Percentiles rank a stretch among this genome's conserved stretches.
Evolutionary conservation across 2,113 vertebrate species (phyloP).

Genomic region (Galbula dea): DNA sequence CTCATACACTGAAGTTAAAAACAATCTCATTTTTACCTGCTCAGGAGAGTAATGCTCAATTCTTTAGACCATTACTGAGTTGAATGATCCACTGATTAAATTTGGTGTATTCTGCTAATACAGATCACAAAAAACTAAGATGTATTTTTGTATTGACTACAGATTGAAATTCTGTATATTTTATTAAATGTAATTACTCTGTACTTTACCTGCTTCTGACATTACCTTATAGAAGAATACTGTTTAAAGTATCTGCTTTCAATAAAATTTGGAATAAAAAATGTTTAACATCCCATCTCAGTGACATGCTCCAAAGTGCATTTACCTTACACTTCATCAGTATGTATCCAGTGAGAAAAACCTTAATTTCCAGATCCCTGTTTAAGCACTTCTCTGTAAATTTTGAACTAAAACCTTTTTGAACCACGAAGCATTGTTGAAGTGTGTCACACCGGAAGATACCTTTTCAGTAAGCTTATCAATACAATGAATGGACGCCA

Average conservation of each 20-base stretch:
- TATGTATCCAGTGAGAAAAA: neutral
- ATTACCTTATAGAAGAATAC: neutral
- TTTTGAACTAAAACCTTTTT: neutral
- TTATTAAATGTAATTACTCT: neutral
- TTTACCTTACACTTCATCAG: neutral
- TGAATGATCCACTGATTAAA: slow-evolving; percentile 13
- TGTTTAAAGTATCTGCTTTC: neutral
- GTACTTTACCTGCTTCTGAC: neutral
- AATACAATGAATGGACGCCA: neutral
- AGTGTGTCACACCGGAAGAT: neutral
- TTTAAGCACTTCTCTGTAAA: neutral
- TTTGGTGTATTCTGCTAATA: slow-evolving; percentile 38
- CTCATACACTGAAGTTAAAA: slow-evolving; percentile 25
- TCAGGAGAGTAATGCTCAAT: neutral
- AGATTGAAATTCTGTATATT: neutral
- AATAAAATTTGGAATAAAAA: neutral
- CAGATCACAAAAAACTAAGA: neutral
- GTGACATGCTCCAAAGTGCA: neutral
- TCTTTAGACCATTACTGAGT: neutral
- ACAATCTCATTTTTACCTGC: slow-evolving; percentile 28
- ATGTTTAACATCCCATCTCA: neutral
- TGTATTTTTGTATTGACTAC: neutral
- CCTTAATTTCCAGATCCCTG: neutral
- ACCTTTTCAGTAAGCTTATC: neutral
- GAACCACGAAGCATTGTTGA: neutral